Conservation (phyloP, 2,113 vertebrate genomes). For the Labrus mixtus region DNA sequence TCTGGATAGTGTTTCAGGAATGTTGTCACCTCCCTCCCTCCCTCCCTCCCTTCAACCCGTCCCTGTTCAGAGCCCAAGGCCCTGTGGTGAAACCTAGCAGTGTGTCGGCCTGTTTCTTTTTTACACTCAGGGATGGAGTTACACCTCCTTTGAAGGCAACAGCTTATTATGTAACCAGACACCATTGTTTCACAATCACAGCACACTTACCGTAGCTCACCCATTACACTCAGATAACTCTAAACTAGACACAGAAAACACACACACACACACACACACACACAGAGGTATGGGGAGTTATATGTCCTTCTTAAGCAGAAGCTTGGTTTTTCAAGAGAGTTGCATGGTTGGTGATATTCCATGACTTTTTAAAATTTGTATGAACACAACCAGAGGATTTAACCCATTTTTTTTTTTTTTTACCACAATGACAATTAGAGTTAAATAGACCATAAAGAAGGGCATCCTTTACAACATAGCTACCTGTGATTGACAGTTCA, state of each 20-base stretch:
- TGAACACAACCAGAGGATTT: constrained; percentile 32
- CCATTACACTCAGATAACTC: constrained; percentile 50
- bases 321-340: neutral
- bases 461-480: no score
- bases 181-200: constrained; percentile 84
- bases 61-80: constrained; percentile 66
- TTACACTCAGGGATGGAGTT: constrained; percentile 75
- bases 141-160: constrained; percentile 80
- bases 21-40: constrained; percentile 54
- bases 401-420: constrained; percentile 19
- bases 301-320: neutral
- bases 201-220: constrained; percentile 82
- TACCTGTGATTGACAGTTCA: no score
- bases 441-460: no score
- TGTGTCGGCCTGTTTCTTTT: constrained; percentile 61
- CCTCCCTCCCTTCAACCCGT: neutral
- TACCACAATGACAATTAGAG: constrained; percentile 24
- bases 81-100: constrained; percentile 76
- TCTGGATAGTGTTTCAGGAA: constrained; percentile 84
- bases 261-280: neutral
- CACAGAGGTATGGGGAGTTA: neutral
- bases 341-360: neutral
- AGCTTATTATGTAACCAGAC: constrained; percentile 85
- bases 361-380: constrained; percentile 34
- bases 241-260: constrained; percentile 27